Evolutionary conservation across 1,140 invertebrate genomes (phyloP), one percentile per base, ranked within the genome.

Genomic region (Dendroctonus valens): DNA sequence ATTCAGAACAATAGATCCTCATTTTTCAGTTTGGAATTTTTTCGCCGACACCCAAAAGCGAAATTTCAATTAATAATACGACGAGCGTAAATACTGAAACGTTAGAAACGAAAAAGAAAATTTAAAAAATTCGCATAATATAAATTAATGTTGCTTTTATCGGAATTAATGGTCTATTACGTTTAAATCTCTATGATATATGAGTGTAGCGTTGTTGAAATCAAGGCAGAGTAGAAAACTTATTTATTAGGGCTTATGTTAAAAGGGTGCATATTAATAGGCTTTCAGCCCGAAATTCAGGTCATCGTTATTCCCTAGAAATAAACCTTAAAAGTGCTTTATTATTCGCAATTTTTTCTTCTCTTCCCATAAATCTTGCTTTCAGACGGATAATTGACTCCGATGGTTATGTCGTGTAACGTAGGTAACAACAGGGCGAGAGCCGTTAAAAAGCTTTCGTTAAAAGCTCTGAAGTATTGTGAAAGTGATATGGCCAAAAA

Each of bases 181-280:
- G 26, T 41, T 55, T 26, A 39, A 41, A 41, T 9, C 26, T 38
- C 53, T 9, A 55, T 40, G 37, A 55, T 55, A 39, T 55, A 55
- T 55, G n/a, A 41, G 7, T 40, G n/a, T 11, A 11, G 11, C 9
- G 53, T 15, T 55, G 7, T 55, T 40, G 26, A 40, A 55, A 55
- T 55, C 26, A 41, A 38, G 39, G 9, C 53, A 40, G 41, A 11
- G 53, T 55, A 55, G 53, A 11, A 55, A 55, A 55, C n/a, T 55
- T 41, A 55, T 55, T 55, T 55, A 55, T 55, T 55, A 41, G 7
- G 53, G 53, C 53, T 55, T 55, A 55, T 55, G 53, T 55, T 55
- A 55, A 55, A 39, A 55, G 53, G 53, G 53, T 55, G 53, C 26
- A 55, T 39, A 41, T 55, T 55, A 55, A 55, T 55, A 55, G 53